These are phyloP conservation scores for Dolichallabes microphthalmus DNA, from an alignment of 2,113 vertebrate genomes.

Conservation along the genomic window DNA sequence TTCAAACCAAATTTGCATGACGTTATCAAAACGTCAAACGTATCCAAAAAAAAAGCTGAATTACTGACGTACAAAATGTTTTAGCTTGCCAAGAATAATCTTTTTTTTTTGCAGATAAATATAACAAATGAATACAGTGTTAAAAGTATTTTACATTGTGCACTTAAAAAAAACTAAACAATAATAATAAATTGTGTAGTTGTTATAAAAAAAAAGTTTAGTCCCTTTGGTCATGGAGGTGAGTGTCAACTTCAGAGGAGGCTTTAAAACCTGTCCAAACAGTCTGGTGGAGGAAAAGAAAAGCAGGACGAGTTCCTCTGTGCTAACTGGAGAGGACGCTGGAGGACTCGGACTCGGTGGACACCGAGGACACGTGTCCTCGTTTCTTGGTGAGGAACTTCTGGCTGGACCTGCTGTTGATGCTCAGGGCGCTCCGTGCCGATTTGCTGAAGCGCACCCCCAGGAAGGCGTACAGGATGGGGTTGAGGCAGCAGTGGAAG, in stretches of 20 bases:
- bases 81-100: background rate
- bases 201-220: conserved; percentile 58
- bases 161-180: conserved; percentile 70
- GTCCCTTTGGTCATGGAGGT: conserved; percentile 3
- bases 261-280: background rate
- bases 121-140: conserved; percentile 1
- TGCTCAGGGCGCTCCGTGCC: conserved; percentile 82
- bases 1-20: background rate
- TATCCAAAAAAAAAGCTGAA: background rate
- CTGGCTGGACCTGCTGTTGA: conserved; percentile 87
- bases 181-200: conserved; percentile 71
- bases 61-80: background rate
- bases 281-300: conserved; percentile 28
- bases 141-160: conserved; percentile 1
- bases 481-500: conserved; percentile 98
- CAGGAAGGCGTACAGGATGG: conserved; percentile 96
- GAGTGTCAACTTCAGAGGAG: background rate
- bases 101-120: background rate
- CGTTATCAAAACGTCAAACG: background rate
- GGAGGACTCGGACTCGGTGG: conserved; percentile 96
- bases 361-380: conserved; percentile 89
- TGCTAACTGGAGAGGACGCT: conserved; percentile 95
- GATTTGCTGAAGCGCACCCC: conserved; percentile 96
- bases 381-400: conserved; percentile 92
- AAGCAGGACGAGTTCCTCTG: background rate